Percentiles rank a stretch among this genome's conserved stretches.
These are phyloP conservation scores for Limnothrissa miodon DNA, from an alignment of 2,113 vertebrate genomes.

Conservation along the genomic window DNA sequence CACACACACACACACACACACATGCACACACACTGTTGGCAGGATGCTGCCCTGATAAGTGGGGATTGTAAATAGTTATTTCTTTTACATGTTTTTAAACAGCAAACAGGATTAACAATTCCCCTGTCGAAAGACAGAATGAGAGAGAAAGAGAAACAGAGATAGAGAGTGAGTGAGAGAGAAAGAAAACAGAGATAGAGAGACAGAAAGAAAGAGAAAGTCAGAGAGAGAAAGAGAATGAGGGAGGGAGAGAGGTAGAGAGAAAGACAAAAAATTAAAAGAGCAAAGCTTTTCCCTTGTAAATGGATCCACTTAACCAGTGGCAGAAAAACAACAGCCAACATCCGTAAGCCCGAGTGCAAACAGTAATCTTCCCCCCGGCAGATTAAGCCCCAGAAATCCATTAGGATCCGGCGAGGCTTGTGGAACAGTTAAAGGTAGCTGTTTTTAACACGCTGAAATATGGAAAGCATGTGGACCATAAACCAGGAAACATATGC, in stretches of 20 bases:
- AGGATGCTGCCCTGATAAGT: slow-evolving; percentile 29
- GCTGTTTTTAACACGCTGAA: slow-evolving; percentile 77
- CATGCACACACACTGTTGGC: slow-evolving; percentile 26
- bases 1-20: neutral
- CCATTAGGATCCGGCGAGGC: slow-evolving; percentile 60
- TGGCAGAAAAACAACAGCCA: slow-evolving; percentile 58
- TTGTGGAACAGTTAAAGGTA: slow-evolving; percentile 72
- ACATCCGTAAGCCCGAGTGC: slow-evolving; percentile 62
- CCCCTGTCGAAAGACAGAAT: slow-evolving; percentile 12
- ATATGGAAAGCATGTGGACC: slow-evolving; percentile 81
- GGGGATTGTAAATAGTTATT: slow-evolving; percentile 29
- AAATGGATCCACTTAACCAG: slow-evolving; percentile 65
- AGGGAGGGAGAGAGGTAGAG: neutral
- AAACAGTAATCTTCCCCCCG: slow-evolving; percentile 75
- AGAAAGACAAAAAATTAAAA: slow-evolving; percentile 46
- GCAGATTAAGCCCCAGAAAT: slow-evolving; percentile 72
- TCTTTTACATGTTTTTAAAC: slow-evolving; percentile 31
- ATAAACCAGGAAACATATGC: slow-evolving; percentile 87
- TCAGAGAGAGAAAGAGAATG: neutral
- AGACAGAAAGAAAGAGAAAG: slow-evolving; percentile 53
- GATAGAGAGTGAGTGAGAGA: neutral
- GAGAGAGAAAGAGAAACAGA: slow-evolving; percentile 17
- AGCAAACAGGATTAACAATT: slow-evolving; percentile 27
- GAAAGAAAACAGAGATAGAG: neutral
- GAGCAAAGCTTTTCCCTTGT: slow-evolving; percentile 67